These are phyloP conservation scores for Etheostoma spectabile DNA, from an alignment of 2,113 vertebrate genomes.

Conservation along the genomic window DNA sequence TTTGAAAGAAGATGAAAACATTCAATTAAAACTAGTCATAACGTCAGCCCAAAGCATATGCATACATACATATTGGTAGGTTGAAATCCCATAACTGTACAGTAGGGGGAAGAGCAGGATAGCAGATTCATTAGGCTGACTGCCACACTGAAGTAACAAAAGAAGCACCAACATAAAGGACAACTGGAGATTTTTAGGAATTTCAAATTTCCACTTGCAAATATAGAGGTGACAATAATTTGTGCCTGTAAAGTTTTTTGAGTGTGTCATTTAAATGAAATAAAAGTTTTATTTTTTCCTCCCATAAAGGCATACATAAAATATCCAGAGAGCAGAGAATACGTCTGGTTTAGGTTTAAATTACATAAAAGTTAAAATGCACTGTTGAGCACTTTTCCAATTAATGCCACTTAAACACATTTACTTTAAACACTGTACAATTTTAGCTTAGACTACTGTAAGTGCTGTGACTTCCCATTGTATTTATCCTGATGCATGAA, in stretches of 20 bases:
- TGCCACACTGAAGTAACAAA: background rate
- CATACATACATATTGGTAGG: background rate
- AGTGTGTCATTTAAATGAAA: no score
- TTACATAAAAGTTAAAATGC: background rate
- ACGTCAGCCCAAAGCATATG: background rate
- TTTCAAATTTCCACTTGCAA: background rate
- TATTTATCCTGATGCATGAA: no score
- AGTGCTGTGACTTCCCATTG: background rate
- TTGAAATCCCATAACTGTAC: constrained; percentile 56
- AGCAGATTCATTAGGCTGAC: constrained; percentile 29
- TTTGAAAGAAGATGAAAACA: constrained; percentile 10
- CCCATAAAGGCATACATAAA: background rate
- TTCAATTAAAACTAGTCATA: background rate
- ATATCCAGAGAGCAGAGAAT: constrained; percentile 4
- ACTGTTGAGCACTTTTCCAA: background rate
- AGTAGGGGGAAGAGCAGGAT: constrained; percentile 75
- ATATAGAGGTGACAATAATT: background rate
- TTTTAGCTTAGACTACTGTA: no score
- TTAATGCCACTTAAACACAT: background rate
- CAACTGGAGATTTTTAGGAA: background rate
- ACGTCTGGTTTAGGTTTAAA: background rate
- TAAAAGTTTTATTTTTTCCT: background rate
- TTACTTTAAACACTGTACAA: background rate
- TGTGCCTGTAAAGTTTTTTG: background rate
- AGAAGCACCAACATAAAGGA: background rate